Percentiles rank a stretch among this genome's conserved stretches.
phyloP scores from a whole-genome alignment of 1,140 invertebrate species.

The Asbolus verrucosus region DNA sequence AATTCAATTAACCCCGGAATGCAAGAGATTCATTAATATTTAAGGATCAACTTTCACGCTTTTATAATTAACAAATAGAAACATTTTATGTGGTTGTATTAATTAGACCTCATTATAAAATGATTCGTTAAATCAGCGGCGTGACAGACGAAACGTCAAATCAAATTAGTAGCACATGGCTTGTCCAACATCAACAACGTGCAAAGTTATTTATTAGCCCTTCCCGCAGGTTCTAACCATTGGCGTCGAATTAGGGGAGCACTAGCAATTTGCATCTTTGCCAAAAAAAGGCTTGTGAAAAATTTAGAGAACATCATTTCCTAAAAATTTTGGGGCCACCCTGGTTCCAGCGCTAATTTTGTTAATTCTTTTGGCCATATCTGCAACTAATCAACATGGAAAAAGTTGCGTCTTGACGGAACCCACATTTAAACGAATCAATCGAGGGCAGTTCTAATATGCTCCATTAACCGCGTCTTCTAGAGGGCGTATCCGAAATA shows the following conservation, averaged over 20 bases:
- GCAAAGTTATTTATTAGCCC: not conserved
- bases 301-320: no score
- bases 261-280: no score
- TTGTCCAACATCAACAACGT: not conserved
- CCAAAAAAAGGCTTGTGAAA: no score
- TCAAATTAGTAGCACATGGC: no score
- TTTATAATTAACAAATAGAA: not conserved
- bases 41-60: not conserved
- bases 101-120: not conserved
- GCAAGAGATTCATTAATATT: no score
- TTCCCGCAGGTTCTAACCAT: not conserved
- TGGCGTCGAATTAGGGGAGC: no score
- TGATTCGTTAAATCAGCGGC: not conserved
- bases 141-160: not conserved
- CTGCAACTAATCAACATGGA: no score
- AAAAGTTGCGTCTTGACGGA: no score
- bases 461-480: slow-evolving; percentile 11
- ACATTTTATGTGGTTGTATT: not conserved
- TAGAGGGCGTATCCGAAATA: slow-evolving; percentile 7
- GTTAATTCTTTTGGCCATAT: no score
- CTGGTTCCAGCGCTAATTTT: no score
- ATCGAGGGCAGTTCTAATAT: slow-evolving; percentile 1
- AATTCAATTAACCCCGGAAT: no score
- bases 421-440: not conserved
- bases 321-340: no score